Base-by-base conservation (phyloP, 2,797 vertebrate species). In the Xenentodon cancila region DNA sequence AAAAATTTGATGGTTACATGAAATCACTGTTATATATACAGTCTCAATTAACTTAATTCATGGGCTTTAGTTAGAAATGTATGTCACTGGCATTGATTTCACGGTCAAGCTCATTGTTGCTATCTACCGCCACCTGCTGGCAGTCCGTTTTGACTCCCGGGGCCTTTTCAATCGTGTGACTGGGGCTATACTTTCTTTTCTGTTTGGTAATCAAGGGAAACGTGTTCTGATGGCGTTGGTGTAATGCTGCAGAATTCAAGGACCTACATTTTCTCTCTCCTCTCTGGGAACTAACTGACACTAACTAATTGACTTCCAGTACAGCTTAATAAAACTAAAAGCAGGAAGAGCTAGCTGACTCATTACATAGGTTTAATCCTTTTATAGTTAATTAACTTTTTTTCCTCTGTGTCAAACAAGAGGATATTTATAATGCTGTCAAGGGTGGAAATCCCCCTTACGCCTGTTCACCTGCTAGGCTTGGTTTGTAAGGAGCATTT, bases 311-410 rank as follows among this genome's bases (percentile, higher is more conserved):
- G 75, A 86, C 79, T 82, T 68, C 59, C 61, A 66, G 68, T 43
- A 52, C 27, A 63, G 59, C 79, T 69, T 88, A 87, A 89, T 92
- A 89, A 88, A 88, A 79, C 68, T 86, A 84, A 91, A 88, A 90
- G 84, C 83, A 85, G 71, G 71, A 73, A 86, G 78, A 68, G 69
- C 30, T 62, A 76, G 80, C 70, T 53, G 55, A 75, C 75, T 87
- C 77, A 88, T 88, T 89, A 85, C 73, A 81, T 70, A 68, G 54
- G 56, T 49, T 51, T 89, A 89, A 89, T 90, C 84, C 79, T 90
- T 88, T 19, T 84, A 84, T 53, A 83, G 73, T 80, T 90, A 87
- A 90, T 89, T 85, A 78, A 70, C 59, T 79, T 83, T 84, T 53
- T 77, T 55, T 27, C 46, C 53, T 82, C 46, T 64, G 52, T 81